These are phyloP conservation scores for Lepidocyrtinus sp. DNA, from an alignment of 2,888 invertebrate species.

Conservation along the genomic window DNA sequence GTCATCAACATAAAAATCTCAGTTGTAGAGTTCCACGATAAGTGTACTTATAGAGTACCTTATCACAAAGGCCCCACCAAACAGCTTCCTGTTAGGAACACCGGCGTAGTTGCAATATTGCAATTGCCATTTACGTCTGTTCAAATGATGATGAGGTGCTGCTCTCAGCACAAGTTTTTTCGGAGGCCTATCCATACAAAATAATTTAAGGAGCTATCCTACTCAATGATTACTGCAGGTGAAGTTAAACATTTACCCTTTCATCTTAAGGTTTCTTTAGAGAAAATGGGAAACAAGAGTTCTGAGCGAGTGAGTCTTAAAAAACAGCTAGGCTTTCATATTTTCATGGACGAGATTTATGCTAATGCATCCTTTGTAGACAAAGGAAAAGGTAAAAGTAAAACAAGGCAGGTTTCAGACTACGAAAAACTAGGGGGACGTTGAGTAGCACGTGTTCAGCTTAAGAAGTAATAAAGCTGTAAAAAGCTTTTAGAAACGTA, in stretches of 20 bases:
- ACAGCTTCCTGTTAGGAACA: neutral
- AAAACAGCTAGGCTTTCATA: neutral
- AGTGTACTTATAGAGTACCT: no score
- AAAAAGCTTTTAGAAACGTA: no score
- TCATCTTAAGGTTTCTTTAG: neutral
- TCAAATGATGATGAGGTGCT: conserved; percentile 10
- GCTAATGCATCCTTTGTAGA: neutral
- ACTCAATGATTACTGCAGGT: neutral
- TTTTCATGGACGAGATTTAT: neutral
- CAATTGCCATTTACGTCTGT: neutral
- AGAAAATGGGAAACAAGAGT: neutral
- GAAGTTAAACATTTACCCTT: neutral
- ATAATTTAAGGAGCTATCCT: neutral
- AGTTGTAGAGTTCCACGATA: no score
- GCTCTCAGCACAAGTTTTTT: conserved; percentile 6
- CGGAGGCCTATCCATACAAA: neutral
- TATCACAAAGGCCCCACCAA: neutral
- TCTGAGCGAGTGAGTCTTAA: neutral
- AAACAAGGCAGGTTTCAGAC: no score
- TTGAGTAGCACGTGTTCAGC: no score
- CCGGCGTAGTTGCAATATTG: neutral
- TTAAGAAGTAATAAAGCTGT: no score
- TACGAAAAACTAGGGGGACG: no score
- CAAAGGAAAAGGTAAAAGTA: neutral
- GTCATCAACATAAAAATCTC: neutral